Evolutionary conservation across 2,797 vertebrate species (phyloP).

Genomic region (Falco rusticolus): DNA sequence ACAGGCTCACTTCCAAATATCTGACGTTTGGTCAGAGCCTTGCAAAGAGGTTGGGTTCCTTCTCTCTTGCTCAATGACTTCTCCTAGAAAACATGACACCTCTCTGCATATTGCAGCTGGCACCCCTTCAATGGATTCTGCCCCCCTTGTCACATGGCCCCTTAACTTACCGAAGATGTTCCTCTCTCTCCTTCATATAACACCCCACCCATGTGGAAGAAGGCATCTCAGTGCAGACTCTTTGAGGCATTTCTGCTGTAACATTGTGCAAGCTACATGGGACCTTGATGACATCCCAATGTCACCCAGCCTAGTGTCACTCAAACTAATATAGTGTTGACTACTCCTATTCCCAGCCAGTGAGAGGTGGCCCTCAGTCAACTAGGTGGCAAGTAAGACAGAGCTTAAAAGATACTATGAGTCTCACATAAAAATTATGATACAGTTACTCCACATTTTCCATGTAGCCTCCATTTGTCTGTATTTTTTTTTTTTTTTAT

Average conservation of each 20-base stretch:
- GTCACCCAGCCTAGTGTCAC: neutral
- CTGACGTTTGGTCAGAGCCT: neutral
- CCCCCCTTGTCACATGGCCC: neutral
- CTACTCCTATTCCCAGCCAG: neutral
- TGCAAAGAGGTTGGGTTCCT: neutral
- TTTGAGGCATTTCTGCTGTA: neutral
- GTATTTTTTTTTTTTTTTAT: neutral
- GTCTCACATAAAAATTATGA: neutral
- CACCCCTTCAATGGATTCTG: neutral
- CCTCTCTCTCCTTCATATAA: neutral
- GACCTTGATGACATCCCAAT: neutral
- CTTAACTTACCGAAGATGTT: neutral
- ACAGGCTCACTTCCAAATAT: neutral
- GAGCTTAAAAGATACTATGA: neutral
- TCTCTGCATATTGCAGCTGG: neutral
- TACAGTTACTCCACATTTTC: neutral
- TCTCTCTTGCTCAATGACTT: neutral
- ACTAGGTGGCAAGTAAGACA: neutral
- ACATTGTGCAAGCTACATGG: accelerated
- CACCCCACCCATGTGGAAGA: neutral
- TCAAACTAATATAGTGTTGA: neutral
- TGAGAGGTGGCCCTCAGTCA: neutral
- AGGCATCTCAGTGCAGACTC: neutral
- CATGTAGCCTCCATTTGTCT: neutral
- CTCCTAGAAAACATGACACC: neutral